phyloP scores from a whole-genome alignment of 2,888 invertebrate species.

The Hermaeophaga mercurialis region DNA sequence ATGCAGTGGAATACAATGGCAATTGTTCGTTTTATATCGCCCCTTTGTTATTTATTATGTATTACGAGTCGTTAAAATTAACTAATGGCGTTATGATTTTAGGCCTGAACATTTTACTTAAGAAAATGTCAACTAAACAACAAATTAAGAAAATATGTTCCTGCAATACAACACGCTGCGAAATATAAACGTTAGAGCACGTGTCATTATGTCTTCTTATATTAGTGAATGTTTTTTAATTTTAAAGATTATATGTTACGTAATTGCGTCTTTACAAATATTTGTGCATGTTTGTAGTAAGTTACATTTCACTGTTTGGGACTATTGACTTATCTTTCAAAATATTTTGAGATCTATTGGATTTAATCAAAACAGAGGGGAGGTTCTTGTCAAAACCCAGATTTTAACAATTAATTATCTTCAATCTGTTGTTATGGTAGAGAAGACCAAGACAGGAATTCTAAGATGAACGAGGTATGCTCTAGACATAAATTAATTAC shows the following conservation, averaged over 20 bases:
- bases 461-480: slow-evolving; percentile 25
- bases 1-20: slow-evolving; percentile 7
- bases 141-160: too few species aligned
- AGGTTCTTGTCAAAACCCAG: neutral
- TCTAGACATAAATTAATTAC: slow-evolving; percentile 29
- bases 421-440: slow-evolving; percentile 19
- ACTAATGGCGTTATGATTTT: neutral
- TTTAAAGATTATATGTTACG: too few species aligned
- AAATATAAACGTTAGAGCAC: too few species aligned
- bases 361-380: too few species aligned
- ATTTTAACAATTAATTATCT: slow-evolving; percentile 16
- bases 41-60: slow-evolving; percentile 4
- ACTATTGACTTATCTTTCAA: too few species aligned
- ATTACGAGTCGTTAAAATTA: slow-evolving; percentile 1
- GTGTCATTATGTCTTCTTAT: too few species aligned
- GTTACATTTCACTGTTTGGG: too few species aligned
- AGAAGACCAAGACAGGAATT: slow-evolving; percentile 12
- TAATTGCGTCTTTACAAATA: too few species aligned
- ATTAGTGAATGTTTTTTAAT: too few species aligned
- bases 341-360: neutral
- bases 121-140: too few species aligned
- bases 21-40: slow-evolving; percentile 5
- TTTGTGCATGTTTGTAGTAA: too few species aligned
- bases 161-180: too few species aligned
- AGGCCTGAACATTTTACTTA: slow-evolving; percentile 5